Conservation (phyloP, 2,888 invertebrate genomes). For the Platycheirus rosarum region DNA sequence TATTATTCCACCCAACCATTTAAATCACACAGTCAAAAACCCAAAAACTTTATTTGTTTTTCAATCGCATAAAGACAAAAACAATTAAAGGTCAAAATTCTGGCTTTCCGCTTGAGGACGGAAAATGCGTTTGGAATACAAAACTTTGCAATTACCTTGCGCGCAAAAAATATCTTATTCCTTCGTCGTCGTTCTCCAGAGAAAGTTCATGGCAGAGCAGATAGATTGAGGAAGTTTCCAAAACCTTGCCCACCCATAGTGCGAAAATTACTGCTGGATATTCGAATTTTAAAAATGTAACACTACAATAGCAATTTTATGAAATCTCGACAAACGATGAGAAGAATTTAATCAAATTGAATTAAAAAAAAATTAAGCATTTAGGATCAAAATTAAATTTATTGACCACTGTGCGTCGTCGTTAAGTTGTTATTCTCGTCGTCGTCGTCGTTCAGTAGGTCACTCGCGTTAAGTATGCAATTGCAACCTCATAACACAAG, state of each 20-base stretch:
- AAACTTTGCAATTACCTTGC: background rate
- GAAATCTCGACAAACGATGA: too few relatives aligned
- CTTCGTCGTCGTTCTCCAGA: background rate
- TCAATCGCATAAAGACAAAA: conserved; percentile 1
- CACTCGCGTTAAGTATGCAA: background rate
- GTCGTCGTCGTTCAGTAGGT: background rate
- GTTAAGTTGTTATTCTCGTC: background rate
- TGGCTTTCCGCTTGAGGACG: background rate
- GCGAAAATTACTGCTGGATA: background rate
- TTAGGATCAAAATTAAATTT: conserved; percentile 6
- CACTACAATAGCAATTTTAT: background rate
- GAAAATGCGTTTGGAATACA: conserved; percentile 1
- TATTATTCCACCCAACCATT: conserved; percentile 55
- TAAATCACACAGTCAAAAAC: conserved; percentile 30
- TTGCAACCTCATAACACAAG: conserved; percentile 1
- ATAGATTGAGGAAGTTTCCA: background rate
- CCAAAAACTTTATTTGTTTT: background rate
- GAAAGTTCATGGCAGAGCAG: background rate
- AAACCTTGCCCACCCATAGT: background rate
- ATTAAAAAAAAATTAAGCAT: background rate
- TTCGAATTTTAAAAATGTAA: background rate
- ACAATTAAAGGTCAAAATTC: conserved; percentile 4
- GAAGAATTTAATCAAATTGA: too few relatives aligned
- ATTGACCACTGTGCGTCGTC: background rate
- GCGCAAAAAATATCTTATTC: background rate